Evolutionary conservation across 2,797 vertebrate genomes (phyloP).

Genomic region (Chiloscyllium punctatum): DNA sequence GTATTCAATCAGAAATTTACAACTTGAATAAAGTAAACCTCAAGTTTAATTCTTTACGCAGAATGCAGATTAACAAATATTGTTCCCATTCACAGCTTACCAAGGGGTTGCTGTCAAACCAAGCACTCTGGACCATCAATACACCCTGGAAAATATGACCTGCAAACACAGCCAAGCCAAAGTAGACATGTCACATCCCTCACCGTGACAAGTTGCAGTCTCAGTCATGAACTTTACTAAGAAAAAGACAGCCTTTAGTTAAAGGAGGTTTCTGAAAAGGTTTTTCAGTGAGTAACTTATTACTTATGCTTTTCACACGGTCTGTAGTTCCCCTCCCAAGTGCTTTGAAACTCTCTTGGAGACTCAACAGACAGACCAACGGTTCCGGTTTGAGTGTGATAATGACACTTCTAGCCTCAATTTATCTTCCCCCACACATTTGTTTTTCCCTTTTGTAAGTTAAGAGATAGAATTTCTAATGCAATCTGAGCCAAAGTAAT

Average conservation of each 20-base stretch:
- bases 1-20: neutral
- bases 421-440: neutral
- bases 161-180: neutral
- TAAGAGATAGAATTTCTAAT: neutral
- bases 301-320: neutral
- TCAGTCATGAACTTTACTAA: neutral
- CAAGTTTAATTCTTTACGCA: neutral
- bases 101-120: no score
- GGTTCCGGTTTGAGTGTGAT: neutral
- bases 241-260: neutral
- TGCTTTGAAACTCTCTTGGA: neutral
- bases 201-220: neutral
- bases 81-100: neutral
- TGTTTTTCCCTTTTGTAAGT: neutral
- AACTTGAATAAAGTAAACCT: neutral
- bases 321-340: neutral
- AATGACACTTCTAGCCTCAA: neutral
- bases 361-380: neutral
- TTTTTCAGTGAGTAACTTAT: neutral
- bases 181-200: neutral
- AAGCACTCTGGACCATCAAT: neutral
- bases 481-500: neutral
- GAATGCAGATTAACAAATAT: neutral
- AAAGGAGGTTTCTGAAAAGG: neutral
- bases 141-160: neutral